Base-by-base conservation (phyloP, 2,113 vertebrate genomes). In the Gasterosteus nipponicus region DNA sequence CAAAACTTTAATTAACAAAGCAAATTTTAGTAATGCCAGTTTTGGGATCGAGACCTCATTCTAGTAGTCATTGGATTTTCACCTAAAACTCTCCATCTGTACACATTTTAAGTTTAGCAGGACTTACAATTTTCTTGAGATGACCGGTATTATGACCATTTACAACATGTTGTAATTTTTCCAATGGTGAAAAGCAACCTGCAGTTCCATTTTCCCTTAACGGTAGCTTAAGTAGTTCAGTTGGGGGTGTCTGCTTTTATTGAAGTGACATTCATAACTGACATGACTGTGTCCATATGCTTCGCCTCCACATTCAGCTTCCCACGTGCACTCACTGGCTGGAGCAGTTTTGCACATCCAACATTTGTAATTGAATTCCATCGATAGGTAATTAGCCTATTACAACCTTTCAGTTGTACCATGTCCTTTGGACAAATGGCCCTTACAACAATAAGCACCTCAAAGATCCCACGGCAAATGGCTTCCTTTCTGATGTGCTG, bases 331-430 rank as follows among this genome's bases (percentile, higher is more conserved):
- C 7, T 26, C 68, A 44, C 7, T 26, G 35, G 64, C 60, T 39
- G 49, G 22, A 58, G 65, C 49, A 38, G 42, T 18, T 87, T 69
- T 83, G 61, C 79, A 86, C 77, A 86, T 80, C 79, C 73, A 75
- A 83, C 63, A 53, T 72, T 78, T 72, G 78, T 75, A 83, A 90
- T 83, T 79, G 59, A 65, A 87, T 87, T 85, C 65, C 79, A 83
- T 81, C 57, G 63, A 84, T 87, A 78, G 58, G 71, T 82, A 87
- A 90, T 93, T 91, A 91, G 87, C 79, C 83, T 73, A 83, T 90
- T 92, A 91, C 85, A 90, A 84, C 86, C 75, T 86, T 86, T 83
- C 66, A 75, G 76, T 75, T 85, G 86, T 81, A 76, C 41, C 60
- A 69, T 6, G 14, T 88, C 75, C 83, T 81, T 88, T 86, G 74